Percentiles rank a stretch among this genome's conserved stretches.
phyloP scores from a whole-genome alignment of 2,888 invertebrate species.

The Acleris laterana region DNA sequence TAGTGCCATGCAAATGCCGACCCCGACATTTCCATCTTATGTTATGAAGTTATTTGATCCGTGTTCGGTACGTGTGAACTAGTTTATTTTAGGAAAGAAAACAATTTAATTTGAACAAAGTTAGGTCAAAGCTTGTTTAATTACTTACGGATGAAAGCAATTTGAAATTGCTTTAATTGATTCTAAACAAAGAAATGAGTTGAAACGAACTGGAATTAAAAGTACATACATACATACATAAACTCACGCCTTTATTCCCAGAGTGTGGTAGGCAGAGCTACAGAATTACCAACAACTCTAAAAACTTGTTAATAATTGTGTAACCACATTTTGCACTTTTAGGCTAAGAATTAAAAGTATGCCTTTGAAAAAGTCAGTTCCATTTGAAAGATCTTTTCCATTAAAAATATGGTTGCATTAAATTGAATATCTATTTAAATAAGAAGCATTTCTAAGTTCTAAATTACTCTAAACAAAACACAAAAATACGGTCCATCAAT shows the following conservation, averaged over 20 bases:
- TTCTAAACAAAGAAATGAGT: not conserved
- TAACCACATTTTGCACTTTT: no score
- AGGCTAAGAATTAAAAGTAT: not conserved
- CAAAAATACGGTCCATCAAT: slow-evolving; percentile 8
- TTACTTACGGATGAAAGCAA: slow-evolving; percentile 20
- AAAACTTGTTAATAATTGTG: no score
- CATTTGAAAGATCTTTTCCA: no score
- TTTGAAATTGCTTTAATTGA: not conserved
- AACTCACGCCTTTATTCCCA: no score
- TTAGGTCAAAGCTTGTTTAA: slow-evolving; percentile 13
- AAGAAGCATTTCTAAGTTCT: not conserved
- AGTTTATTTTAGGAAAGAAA: slow-evolving; percentile 10
- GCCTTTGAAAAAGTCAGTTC: not conserved
- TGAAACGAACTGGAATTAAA: not conserved
- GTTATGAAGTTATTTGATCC: slow-evolving; percentile 18
- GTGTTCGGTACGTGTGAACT: slow-evolving; percentile 9
- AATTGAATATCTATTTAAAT: not conserved
- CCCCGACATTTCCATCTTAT: slow-evolving; percentile 3
- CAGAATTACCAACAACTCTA: no score
- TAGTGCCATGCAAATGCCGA: slow-evolving; percentile 22
- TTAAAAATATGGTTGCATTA: not conserved
- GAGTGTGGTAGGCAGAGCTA: no score
- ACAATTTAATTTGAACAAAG: slow-evolving; percentile 7
- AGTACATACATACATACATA: no score
- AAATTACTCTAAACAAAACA: not conserved